Conservation (phyloP, 2,797 vertebrate genomes). For the Acipenser transmontanus region DNA sequence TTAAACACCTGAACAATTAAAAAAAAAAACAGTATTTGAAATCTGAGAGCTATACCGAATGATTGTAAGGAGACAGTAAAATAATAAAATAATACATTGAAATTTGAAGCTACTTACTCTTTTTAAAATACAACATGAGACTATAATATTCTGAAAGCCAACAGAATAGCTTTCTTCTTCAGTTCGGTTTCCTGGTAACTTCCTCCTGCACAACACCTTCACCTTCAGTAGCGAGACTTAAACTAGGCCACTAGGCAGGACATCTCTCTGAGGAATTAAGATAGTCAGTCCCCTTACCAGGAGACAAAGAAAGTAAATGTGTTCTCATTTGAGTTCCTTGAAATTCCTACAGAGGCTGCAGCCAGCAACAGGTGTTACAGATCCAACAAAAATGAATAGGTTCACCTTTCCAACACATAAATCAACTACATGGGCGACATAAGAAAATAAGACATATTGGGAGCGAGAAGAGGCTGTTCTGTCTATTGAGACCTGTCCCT, state of each 20-base stretch:
- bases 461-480: no score
- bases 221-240: neutral
- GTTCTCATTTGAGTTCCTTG: conserved; percentile 12
- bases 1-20: no score
- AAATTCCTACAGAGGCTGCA: neutral
- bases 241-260: neutral
- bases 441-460: no score
- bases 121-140: no score
- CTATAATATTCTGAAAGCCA: no score
- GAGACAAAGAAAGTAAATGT: conserved; percentile 2
- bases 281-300: neutral
- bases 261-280: conserved; percentile 3
- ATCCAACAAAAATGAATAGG: conserved; percentile 8
- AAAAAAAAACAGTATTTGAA: no score
- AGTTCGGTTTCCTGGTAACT: neutral
- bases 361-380: neutral
- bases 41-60: no score
- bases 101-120: neutral
- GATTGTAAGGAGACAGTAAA: no score
- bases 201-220: conserved; percentile 1
- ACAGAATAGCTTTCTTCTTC: neutral
- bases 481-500: no score
- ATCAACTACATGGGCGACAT: conserved; percentile 5
- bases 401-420: conserved; percentile 4
- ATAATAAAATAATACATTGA: neutral